Evolutionary conservation across 30 jellyfish, hydroid and myxozoan genomes (phyloP), one percentile per base, ranked within the genome.

Genomic region (Rhopilema esculentum): DNA sequence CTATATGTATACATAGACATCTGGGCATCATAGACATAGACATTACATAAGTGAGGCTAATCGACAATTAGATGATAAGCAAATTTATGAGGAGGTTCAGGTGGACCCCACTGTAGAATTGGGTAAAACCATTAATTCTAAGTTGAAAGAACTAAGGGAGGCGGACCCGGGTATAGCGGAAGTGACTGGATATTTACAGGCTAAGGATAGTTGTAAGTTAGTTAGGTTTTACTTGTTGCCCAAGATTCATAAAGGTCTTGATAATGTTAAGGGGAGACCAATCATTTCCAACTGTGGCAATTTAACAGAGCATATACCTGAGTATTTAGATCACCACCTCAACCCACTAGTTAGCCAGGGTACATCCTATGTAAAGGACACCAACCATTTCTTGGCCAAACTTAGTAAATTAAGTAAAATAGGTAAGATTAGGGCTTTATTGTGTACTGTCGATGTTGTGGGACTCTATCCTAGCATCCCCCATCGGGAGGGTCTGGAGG

Each of bases 251-350:
- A 62, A 80, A 0, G 4, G 90, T 25, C 63, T 80, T 0, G 0
- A 0, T 12, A 29, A 27, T 29, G 90, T 80, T 29, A 20, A 63
- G 0, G 90, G 90, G 20, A 27, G 90, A 0, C 90, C 90, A 0
- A 84, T 80, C 23, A 80, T 80, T 61, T 51, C 84, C 7, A 80
- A 80, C 82, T 80, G 85, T 29, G 85, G 90, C 25, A 63, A 27
- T 20, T 27, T 30, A 20, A 64, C 83, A 64, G 72, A 67, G 69
- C 72, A 79, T 33, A 79, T 79, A 22, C 17, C 77, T 20, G 77
- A 75, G n/a, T 33, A n/a, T 33, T 75, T 75, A 22, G 81, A 70
- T 22, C 27, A n/a, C 81, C 62, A 22, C 62, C 81, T 70, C 27
- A 16, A 31, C n/a, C 86, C 86, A n/a, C 2, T 33, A 16, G 86